Evolutionary conservation across 2,888 invertebrate genomes (phyloP), one percentile per base, ranked within the genome.

Genomic region (Blomia tropicalis): DNA sequence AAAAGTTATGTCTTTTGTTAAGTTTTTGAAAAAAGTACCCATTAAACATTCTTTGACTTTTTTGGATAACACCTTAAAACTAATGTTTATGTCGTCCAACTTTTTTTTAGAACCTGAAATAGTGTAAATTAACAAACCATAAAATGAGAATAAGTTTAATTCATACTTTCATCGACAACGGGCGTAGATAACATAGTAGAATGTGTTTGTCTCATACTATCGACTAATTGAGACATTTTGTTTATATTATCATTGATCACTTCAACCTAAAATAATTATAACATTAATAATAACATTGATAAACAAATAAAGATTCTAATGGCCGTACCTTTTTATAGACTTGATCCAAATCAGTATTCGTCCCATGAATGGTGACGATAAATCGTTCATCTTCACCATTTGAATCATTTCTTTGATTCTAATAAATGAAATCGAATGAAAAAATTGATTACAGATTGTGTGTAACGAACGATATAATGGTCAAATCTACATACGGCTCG

Each of bases 221-320:
- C 96, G 69, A 36, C 36, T 36, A 36, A 36, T 36, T 11, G 17
- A 11, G 36, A 91, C 75, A 98, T 96, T 81, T 91, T 91, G 78
- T 96, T 95, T 80, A 98, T 96, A 89, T 95, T 95, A 78, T 91
- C 92, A 72, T 96, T 85, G 77, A 98, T 96, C 79, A 98, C 96
- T 79, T 98, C 96, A 78, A 90, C 91, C 84, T 96, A 95, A 77
- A 90, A 90, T 79, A 98, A 23, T 32, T 19, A 58, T 31, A 19
- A 58, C 14, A 36, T 17, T 36, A n/a, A 31, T 14, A n/a, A 4
- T 31, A 56, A 4, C 44, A 5, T 19, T n/a, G n/a, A 44, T 7
- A 44, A 44, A 19, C 19, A 44, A 19, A 19, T 7, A 19, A n/a
- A 14, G 17, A 44, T 4, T 44, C 17, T 27, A n/a, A n/a, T n/a